phyloP scores from a whole-genome alignment of 2,113 vertebrate genomes.

The Gallinago paraguaiae region DNA sequence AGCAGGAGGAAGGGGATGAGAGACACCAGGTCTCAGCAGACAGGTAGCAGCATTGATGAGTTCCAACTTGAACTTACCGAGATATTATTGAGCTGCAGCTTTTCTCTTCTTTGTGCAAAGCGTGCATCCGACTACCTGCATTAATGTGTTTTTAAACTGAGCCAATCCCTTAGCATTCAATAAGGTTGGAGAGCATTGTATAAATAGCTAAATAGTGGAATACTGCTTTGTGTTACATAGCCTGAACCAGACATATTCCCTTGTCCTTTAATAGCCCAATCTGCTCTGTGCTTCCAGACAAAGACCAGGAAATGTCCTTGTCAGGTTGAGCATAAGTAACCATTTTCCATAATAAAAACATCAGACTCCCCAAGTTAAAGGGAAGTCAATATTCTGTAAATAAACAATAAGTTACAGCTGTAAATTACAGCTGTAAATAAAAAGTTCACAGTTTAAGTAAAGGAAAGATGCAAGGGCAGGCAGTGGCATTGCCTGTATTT shows the following conservation, averaged over 20 bases:
- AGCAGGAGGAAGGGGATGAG: neutral
- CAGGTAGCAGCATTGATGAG: neutral
- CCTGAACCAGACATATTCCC: neutral
- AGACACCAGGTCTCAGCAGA: neutral
- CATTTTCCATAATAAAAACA: neutral
- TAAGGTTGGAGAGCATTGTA: neutral
- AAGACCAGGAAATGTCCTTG: neutral
- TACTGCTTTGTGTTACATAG: neutral
- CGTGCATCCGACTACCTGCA: neutral
- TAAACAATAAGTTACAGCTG: neutral
- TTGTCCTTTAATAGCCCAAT: neutral
- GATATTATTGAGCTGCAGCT: neutral
- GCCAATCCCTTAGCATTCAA: neutral
- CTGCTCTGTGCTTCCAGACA: neutral
- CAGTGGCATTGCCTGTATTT: neutral
- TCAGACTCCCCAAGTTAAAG: neutral
- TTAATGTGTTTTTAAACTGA: neutral
- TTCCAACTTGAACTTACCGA: neutral
- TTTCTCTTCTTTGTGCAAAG: neutral
- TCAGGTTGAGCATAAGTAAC: neutral
- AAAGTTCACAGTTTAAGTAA: neutral
- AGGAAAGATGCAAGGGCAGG: neutral
- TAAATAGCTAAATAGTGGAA: neutral
- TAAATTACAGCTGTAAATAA: neutral
- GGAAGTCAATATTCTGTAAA: neutral